phyloP scores from a whole-genome alignment of 2,113 vertebrate species.

The Pyrgilauda ruficollis region DNA sequence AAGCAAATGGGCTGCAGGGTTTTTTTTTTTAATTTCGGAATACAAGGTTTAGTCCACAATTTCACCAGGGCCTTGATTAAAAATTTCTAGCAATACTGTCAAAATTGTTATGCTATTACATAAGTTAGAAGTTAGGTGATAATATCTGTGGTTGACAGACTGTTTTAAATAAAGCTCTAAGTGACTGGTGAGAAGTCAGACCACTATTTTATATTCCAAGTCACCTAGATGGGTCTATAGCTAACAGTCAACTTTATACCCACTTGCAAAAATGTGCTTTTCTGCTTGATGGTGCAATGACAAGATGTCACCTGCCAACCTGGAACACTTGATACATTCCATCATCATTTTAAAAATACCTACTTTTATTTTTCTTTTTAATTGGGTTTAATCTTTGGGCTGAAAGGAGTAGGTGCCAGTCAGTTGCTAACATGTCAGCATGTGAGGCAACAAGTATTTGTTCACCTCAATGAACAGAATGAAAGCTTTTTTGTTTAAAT shows the following conservation, averaged over 20 bases:
- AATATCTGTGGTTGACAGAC: neutral
- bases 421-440: neutral
- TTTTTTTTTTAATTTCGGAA: constrained; percentile 27
- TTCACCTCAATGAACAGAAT: neutral
- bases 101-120: constrained; percentile 2
- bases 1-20: constrained; percentile 42
- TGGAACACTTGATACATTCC: constrained; percentile 71
- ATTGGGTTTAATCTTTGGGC: neutral
- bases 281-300: constrained; percentile 65
- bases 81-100: constrained; percentile 60
- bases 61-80: constrained; percentile 55
- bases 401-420: neutral
- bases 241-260: constrained; percentile 12
- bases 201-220: constrained; percentile 48
- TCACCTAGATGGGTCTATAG: constrained; percentile 35
- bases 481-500: neutral
- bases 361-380: neutral
- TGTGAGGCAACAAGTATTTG: neutral
- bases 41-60: constrained; percentile 30
- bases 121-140: constrained; percentile 15
- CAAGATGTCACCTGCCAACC: constrained; percentile 61
- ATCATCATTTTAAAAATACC: constrained; percentile 29
- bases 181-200: neutral
- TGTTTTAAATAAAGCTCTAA: constrained; percentile 5
- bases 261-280: constrained; percentile 49